Conservation (phyloP, 1,140 invertebrate species). For the Brachionus plicatilis region DNA sequence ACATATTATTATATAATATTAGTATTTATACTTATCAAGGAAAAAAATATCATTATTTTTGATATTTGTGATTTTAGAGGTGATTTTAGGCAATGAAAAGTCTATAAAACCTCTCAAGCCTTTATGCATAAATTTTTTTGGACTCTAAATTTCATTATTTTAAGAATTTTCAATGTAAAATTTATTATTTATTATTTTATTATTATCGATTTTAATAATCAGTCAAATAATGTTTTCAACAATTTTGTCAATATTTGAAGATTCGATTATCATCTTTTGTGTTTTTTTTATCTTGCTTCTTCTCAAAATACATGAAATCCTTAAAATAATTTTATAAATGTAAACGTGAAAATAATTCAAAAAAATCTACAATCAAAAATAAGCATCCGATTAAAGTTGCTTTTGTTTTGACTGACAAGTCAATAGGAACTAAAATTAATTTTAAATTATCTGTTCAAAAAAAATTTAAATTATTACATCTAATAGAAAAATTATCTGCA, state of each 20-base stretch:
- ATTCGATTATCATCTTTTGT: neutral
- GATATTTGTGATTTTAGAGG: no score
- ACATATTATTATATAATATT: no score
- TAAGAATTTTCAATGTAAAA: no score
- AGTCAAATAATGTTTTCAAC: neutral
- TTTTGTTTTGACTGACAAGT: slow-evolving; percentile 73
- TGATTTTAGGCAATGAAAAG: no score
- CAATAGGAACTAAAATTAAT: slow-evolving; percentile 60
- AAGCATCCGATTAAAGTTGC: slow-evolving; percentile 68
- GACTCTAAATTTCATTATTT: no score
- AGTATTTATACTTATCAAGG: no score
- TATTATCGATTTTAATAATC: neutral
- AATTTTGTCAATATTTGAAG: neutral
- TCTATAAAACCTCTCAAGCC: no score
- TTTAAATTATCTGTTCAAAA: neutral
- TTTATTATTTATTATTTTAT: no score
- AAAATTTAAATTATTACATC: slow-evolving; percentile 32
- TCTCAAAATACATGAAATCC: slow-evolving; percentile 47
- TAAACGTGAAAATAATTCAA: neutral
- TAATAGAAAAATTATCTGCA: slow-evolving; percentile 45
- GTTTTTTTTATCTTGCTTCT: slow-evolving; percentile 11
- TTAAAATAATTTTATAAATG: slow-evolving; percentile 38
- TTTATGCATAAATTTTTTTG: no score
- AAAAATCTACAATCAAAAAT: slow-evolving; percentile 54
- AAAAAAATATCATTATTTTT: no score